These are phyloP conservation scores for Syngnathus acus DNA, from an alignment of 2,797 vertebrate species.

Conservation along the genomic window DNA sequence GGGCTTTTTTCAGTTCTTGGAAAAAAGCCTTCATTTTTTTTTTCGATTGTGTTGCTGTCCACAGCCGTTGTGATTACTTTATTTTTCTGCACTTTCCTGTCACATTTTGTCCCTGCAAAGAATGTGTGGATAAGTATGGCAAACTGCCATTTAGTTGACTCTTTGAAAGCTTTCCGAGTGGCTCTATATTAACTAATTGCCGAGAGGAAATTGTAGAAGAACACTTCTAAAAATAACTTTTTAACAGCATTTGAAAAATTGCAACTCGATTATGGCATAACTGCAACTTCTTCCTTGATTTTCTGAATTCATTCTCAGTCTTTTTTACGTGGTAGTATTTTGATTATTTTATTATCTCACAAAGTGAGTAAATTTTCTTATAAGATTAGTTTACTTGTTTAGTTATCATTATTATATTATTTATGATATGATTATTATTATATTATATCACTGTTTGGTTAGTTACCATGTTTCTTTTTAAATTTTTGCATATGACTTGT, in stretches of 20 bases:
- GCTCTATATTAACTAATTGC: too few species aligned
- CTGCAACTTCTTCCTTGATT: background rate
- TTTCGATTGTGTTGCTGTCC: background rate
- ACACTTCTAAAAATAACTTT: too few species aligned
- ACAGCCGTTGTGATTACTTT: background rate
- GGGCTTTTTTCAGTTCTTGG: background rate
- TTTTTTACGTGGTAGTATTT: background rate
- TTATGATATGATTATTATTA: background rate
- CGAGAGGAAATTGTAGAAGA: too few species aligned
- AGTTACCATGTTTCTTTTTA: background rate
- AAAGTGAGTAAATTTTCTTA: background rate
- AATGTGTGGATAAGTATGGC: background rate
- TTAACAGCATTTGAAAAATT: too few species aligned
- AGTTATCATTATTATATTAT: too few species aligned
- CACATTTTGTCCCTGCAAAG: background rate
- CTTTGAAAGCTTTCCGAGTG: too few species aligned
- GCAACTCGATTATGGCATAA: background rate
- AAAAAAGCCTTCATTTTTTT: background rate
- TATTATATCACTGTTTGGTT: background rate
- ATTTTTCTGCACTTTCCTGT: background rate
- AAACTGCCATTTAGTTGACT: too few species aligned
- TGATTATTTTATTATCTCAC: background rate
- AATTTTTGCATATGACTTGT: background rate
- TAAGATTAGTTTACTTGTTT: background rate
- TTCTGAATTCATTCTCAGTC: background rate